phyloP scores from a whole-genome alignment of 1,140 invertebrate species.

The Campoletis sonorensis region DNA sequence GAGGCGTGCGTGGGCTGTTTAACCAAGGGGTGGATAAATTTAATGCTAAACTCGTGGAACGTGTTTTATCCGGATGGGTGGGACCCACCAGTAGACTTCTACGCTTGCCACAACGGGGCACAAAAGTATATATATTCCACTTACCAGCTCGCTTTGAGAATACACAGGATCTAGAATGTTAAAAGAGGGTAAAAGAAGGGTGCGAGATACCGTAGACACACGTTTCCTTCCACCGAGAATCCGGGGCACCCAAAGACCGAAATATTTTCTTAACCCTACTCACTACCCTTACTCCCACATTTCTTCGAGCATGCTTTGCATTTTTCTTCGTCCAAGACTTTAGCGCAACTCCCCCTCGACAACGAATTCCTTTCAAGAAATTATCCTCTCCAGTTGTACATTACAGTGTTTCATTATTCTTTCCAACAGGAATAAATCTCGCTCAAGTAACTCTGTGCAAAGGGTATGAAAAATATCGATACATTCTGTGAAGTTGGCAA shows the following conservation, averaged over 20 bases:
- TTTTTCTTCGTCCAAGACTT: constrained; percentile 44
- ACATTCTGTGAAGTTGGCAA: background rate
- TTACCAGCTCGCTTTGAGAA: background rate
- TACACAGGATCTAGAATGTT: constrained; percentile 30
- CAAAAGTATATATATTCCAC: constrained; percentile 16
- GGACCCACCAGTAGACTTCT: constrained; percentile 33
- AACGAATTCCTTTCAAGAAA: constrained; percentile 47
- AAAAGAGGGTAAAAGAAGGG: constrained; percentile 35
- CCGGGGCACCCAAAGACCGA: constrained; percentile 20
- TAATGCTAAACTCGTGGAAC: constrained; percentile 72
- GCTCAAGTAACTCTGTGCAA: background rate
- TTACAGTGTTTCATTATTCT: constrained; percentile 32
- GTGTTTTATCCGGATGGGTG: constrained; percentile 64
- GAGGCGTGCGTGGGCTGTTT: constrained; percentile 69
- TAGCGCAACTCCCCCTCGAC: constrained; percentile 10
- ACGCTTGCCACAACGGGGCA: background rate
- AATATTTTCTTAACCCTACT: constrained; percentile 42
- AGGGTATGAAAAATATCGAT: constrained; percentile 26
- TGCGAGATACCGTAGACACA: constrained; percentile 43
- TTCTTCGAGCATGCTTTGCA: constrained; percentile 45
- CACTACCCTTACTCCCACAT: constrained; percentile 32
- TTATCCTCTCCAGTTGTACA: constrained; percentile 45
- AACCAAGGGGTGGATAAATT: constrained; percentile 72
- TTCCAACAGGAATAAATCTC: background rate
- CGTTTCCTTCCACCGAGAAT: constrained; percentile 3